Evolutionary conservation across 2,113 vertebrate genomes (phyloP), one percentile per base, ranked within the genome.

Genomic region (Saguinus imperator): DNA sequence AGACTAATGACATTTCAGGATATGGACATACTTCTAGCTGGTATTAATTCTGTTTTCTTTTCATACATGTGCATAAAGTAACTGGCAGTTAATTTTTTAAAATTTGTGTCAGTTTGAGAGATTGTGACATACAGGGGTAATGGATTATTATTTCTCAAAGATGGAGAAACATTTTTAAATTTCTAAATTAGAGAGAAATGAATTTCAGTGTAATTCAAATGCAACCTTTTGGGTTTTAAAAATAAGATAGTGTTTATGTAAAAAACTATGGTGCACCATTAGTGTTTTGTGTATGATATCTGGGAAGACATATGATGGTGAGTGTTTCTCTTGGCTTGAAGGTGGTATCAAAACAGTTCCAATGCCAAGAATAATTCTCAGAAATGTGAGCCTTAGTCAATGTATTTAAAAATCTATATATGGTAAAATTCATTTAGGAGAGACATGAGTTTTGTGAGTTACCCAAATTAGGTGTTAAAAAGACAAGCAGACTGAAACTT

Each of bases 1-100:
- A 70, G 81, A 77, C 58, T 79, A 86, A 93, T 93, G 73, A 14
- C 48, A 79, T 76, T 87, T 82, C 25, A 94, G 80, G 91, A 92
- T 96, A 89, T 21, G 75, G 73, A 83, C 87, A 75, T 79, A 88
- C 35, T 84, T 91, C 80, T 80, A 77, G 37, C 57, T 52, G 61
- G 16, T 75, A 87, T 96, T 97, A 87, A 82, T 75, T 91, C 45
- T 98, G 61, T 95, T 97, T 95, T 79, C 57, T 93, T 98, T 98
- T 96, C 32, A 95, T 76, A 73, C 9, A 20, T 75, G 3, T 32
- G 45, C 80, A 43, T 90, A 57, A 94, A 97, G 93, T 96, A 85
- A 97, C 2, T 95, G 73, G 40, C 16, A 94, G n/a, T 70, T 66
- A 4, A 68, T 95, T 97, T 80, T 25, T 48, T 43, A 8, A 45